Conservation (phyloP, 2,113 vertebrate genomes). For the Mugil cephalus region DNA sequence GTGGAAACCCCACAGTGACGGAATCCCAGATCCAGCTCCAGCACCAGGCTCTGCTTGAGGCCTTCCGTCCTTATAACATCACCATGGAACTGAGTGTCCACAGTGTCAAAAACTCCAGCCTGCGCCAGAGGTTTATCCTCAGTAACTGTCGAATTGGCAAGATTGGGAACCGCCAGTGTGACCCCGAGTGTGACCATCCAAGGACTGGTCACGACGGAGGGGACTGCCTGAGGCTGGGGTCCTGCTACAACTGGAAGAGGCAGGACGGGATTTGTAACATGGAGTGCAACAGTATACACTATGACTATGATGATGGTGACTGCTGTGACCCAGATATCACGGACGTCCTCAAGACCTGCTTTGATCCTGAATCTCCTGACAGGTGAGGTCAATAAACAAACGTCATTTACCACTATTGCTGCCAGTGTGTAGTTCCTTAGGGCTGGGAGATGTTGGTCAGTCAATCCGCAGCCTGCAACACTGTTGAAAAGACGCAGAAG, state of each 20-base stretch:
- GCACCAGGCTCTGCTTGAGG: conserved; percentile 85
- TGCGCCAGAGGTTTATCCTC: conserved; percentile 88
- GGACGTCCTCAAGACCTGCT: conserved; percentile 91
- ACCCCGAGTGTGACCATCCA: conserved; percentile 93
- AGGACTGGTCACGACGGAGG: conserved; percentile 94
- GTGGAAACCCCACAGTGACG: conserved; percentile 86
- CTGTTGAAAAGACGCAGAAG: background rate
- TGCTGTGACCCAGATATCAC: conserved; percentile 91
- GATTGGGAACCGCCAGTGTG: conserved; percentile 94
- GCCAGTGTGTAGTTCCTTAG: background rate
- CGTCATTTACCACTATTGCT: background rate
- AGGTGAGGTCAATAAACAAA: conserved; percentile 83
- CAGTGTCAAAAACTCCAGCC: conserved; percentile 87
- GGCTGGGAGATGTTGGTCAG: background rate
- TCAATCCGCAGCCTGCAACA: background rate
- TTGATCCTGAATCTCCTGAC: conserved; percentile 92
- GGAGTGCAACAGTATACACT: conserved; percentile 94
- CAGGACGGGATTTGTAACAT: conserved; percentile 90
- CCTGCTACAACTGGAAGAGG: conserved; percentile 93
- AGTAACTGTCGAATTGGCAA: conserved; percentile 94
- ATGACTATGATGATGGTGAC: conserved; percentile 96
- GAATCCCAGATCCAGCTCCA: conserved; percentile 88
- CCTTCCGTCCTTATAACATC: conserved; percentile 94
- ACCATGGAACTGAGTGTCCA: conserved; percentile 89
- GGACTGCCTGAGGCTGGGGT: conserved; percentile 88